phyloP scores from a whole-genome alignment of 2,797 vertebrate genomes.

The Halcyon chelicuti region DNA sequence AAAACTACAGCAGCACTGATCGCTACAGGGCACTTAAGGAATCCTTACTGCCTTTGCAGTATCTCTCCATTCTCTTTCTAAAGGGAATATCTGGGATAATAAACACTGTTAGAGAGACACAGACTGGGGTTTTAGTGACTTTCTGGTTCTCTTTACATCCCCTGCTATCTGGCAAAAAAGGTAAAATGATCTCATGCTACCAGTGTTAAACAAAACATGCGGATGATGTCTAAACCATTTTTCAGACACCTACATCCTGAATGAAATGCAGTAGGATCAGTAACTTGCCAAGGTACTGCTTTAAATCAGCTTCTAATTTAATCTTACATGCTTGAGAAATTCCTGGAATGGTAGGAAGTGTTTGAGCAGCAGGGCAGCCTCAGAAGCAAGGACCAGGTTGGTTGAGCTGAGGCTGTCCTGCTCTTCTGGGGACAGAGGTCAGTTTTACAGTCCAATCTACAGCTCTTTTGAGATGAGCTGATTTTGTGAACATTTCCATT shows the following conservation, averaged over 20 bases:
- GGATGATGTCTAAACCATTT: neutral
- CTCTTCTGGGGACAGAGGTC: neutral
- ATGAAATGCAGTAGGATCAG: neutral
- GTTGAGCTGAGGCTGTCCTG: neutral
- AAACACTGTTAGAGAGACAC: neutral
- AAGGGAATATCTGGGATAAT: neutral
- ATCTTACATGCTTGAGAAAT: neutral
- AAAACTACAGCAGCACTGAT: neutral
- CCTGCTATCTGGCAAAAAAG: neutral
- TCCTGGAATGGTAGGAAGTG: neutral
- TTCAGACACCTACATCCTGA: neutral
- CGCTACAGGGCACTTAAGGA: neutral
- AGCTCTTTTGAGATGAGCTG: constrained; percentile 6
- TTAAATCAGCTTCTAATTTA: constrained; percentile 9
- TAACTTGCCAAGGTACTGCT: neutral
- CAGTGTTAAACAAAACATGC: neutral
- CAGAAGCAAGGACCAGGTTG: neutral
- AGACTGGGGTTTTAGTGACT: neutral
- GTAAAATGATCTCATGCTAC: neutral
- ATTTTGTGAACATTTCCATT: constrained; percentile 29
- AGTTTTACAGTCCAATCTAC: neutral
- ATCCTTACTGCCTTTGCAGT: neutral
- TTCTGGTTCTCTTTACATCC: neutral
- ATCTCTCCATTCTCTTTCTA: neutral
- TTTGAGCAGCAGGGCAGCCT: neutral